Evolutionary conservation across 92 coral and sea anemone species (phyloP).

Genomic region (Parazoanthus atlanticus): DNA sequence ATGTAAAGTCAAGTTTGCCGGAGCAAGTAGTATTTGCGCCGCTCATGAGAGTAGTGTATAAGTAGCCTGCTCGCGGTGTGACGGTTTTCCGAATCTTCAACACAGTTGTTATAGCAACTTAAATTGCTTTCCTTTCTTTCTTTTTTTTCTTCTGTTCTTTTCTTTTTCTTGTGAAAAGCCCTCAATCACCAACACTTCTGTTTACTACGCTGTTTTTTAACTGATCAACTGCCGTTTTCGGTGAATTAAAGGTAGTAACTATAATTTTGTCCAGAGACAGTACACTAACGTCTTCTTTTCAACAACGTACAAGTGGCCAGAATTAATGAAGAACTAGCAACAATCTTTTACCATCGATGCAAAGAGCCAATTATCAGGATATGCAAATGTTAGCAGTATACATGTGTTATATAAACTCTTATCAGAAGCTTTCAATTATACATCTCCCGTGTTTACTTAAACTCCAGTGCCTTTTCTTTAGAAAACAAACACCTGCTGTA

Average conservation of each 20-base stretch:
- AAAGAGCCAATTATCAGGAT: background rate
- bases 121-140: background rate
- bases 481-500: conserved; percentile 10
- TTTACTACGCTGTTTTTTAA: too few species aligned
- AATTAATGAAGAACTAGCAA: background rate
- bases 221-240: background rate
- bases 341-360: too few species aligned
- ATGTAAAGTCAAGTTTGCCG: background rate
- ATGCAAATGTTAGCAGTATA: background rate
- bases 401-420: background rate
- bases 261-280: background rate
- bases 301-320: background rate
- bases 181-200: background rate
- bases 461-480: background rate
- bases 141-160: background rate
- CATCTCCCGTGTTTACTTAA: background rate
- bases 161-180: background rate
- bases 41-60: background rate
- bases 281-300: background rate
- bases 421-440: background rate
- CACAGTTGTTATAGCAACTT: background rate
- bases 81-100: background rate
- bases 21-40: background rate
- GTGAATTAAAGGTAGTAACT: background rate
- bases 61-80: background rate